A percentile compares a stretch with the other conserved stretches of the same genome.
These are phyloP conservation scores for Resseliella maxima DNA, from an alignment of 2,888 invertebrate species.

Conservation along the genomic window DNA sequence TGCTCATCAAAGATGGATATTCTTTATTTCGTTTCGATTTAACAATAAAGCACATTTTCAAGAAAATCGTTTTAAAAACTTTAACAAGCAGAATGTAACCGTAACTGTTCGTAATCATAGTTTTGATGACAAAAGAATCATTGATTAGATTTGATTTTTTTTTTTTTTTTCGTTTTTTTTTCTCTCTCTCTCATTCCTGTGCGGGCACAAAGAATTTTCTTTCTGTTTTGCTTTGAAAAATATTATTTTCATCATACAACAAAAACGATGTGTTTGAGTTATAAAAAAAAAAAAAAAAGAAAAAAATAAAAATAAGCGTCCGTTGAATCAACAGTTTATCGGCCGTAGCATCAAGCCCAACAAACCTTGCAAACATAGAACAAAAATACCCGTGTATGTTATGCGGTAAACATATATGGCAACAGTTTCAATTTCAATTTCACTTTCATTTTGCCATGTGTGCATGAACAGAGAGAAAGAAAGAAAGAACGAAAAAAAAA, in stretches of 20 bases:
- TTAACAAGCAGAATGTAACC: neutral
- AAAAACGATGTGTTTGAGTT: no score
- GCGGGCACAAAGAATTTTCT: neutral
- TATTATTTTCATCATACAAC: no score
- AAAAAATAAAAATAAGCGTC: neutral
- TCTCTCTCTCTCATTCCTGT: neutral
- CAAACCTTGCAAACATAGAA: neutral
- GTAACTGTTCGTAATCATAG: neutral
- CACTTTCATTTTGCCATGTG: constrained; percentile 54
- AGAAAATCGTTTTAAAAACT: neutral
- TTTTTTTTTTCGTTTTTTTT: neutral
- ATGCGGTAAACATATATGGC: constrained; percentile 53
- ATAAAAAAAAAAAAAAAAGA: neutral
- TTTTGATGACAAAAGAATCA: neutral
- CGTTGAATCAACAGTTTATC: constrained; percentile 31
- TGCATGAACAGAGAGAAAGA: no score
- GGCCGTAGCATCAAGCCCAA: neutral
- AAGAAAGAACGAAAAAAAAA: no score
- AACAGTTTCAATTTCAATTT: constrained; percentile 45
- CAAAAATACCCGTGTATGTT: neutral
- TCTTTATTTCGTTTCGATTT: neutral
- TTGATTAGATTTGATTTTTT: neutral
- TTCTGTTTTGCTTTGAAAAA: neutral
- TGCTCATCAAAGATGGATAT: constrained; percentile 59
- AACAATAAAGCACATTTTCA: neutral